These are phyloP conservation scores for Gymnothorax reevesii DNA, from an alignment of 2,797 vertebrate genomes.

Conservation along the genomic window DNA sequence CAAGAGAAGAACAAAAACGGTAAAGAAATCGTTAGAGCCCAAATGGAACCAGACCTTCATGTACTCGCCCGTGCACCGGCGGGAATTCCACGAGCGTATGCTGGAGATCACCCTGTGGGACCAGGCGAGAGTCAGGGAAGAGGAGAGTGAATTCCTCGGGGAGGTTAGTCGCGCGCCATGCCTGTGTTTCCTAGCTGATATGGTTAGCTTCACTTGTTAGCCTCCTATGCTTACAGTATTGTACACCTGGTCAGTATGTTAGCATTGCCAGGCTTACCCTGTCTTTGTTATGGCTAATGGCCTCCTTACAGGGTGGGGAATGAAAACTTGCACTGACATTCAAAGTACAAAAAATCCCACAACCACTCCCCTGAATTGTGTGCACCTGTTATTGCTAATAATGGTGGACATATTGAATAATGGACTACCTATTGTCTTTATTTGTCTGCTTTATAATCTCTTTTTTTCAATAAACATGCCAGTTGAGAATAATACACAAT, in stretches of 20 bases:
- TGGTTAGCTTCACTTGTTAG: neutral
- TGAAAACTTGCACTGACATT: too few relatives aligned
- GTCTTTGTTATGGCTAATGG: neutral
- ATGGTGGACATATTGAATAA: too few relatives aligned
- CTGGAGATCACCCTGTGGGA: conserved; percentile 96
- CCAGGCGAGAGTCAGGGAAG: conserved; percentile 89
- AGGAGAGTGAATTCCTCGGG: conserved; percentile 97
- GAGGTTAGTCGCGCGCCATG: conserved; percentile 74
- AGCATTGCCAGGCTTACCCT: neutral
- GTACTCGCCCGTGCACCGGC: conserved; percentile 89
- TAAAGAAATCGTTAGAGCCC: conserved; percentile 94
- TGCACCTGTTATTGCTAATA: too few relatives aligned
- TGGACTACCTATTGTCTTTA: too few relatives aligned
- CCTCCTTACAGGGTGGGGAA: too few relatives aligned
- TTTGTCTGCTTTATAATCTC: too few relatives aligned
- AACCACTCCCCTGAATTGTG: too few relatives aligned
- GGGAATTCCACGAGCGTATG: conserved; percentile 90
- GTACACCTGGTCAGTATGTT: neutral
- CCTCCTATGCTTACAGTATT: neutral
- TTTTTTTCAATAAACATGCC: too few relatives aligned
- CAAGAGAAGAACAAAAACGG: conserved; percentile 95
- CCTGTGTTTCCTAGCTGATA: neutral
- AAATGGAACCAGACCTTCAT: conserved; percentile 99
- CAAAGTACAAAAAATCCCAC: too few relatives aligned
- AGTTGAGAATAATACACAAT: too few relatives aligned